Base-by-base conservation (phyloP, 1,140 invertebrate species). In the Hydropsyche tenuis region DNA sequence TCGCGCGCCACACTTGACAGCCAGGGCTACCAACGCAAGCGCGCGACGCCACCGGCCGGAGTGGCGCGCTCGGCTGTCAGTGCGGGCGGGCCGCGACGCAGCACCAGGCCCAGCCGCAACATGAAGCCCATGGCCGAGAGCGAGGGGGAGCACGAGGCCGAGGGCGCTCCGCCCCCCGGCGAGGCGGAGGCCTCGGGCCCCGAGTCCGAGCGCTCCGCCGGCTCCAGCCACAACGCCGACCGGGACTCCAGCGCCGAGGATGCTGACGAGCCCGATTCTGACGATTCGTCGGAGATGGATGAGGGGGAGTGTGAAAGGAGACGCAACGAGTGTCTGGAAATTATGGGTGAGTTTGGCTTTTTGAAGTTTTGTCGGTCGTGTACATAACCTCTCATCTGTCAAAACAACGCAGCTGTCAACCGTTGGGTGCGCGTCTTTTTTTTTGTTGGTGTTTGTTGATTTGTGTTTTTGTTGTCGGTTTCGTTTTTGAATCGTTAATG, bases 251-350 rank as follows among this genome's bases (percentile, higher is more conserved):
- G 30, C 76, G 90, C 89, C 72, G 90, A 91, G 73, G 87, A 88
- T 79, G 87, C 87, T 63, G 89, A 90, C 79, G 90, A 92, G 77
- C 90, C 87, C 20, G 91, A 93, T 73, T 92, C 91, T 11, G 91
- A 92, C 85, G 91, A 93, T 80, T 92, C 90, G 65, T 93, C 90
- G 80, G 96, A 97, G 83, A 92, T 98, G 89, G 95, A 98, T 84
- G 94, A 96, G 83, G 93, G 91, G 77, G 95, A 96, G 85, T 96
- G 94, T 79, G 95, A 97, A 79, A 88, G 89, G 68, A 85, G 93
- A 62, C 87, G 94, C 76, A 90, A 87, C 69, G 93, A 96, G 81
- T 94, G 93, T 79, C 86, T 95, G 68, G 91, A 95, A 79, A 94
- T 96, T 82, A 86, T 97, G 80, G 81, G 87, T 88, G 80, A 66